These are phyloP conservation scores for Pantherophis guttatus DNA, from an alignment of 2,113 vertebrate genomes.

Conservation along the genomic window DNA sequence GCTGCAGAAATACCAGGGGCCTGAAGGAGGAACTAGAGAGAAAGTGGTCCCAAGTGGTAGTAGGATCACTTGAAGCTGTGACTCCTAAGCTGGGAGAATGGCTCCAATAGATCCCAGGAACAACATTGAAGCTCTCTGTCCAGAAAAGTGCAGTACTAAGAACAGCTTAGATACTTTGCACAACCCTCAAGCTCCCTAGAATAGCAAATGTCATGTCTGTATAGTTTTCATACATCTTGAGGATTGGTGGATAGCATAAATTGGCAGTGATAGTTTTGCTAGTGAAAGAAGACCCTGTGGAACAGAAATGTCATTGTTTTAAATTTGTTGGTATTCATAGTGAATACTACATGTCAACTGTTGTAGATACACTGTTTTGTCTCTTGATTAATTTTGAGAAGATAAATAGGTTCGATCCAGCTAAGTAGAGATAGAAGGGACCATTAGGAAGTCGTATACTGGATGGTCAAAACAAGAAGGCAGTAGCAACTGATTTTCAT, in stretches of 20 bases:
- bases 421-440: background rate
- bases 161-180: no score
- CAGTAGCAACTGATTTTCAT: background rate
- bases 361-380: background rate
- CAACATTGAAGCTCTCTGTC: no score
- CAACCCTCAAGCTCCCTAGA: no score
- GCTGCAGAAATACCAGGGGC: background rate
- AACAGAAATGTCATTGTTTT: fast-evolving
- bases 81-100: background rate
- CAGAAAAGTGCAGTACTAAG: no score
- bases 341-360: conserved; percentile 1
- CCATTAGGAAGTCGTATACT: background rate
- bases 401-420: background rate
- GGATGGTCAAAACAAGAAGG: background rate
- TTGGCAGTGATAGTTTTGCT: no score
- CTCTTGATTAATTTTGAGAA: background rate
- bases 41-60: background rate
- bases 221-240: background rate
- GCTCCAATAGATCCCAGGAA: no score
- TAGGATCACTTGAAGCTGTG: background rate
- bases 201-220: background rate
- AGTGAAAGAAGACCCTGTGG: background rate
- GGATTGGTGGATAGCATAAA: background rate
- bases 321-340: conserved; percentile 23
- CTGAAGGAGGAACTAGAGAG: background rate